Evolutionary conservation across 1,140 invertebrate genomes (phyloP).

Genomic region (Hycleus cichorii): DNA sequence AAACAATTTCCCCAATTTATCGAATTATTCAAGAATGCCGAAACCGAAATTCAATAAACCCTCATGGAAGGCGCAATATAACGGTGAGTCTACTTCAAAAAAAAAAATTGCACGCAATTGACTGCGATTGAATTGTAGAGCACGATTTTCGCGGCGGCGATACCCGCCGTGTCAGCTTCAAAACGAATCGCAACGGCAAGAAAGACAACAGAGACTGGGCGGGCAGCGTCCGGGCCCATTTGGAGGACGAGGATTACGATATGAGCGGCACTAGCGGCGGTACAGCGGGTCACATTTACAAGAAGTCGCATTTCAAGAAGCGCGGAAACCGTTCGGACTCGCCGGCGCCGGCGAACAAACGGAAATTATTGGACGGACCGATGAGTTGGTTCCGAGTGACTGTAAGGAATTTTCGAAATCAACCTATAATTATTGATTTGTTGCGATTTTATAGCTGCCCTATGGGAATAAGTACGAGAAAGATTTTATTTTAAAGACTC

Average conservation of each 20-base stretch:
- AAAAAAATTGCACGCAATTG: background rate
- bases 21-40: too few species aligned
- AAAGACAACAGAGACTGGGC: conserved; percentile 42
- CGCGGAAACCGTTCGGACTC: conserved; percentile 38
- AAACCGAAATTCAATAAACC: conserved; percentile 7
- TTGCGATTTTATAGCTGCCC: conserved; percentile 51
- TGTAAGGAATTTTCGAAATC: conserved; percentile 36
- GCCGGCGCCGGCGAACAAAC: conserved; percentile 38
- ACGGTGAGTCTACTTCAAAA: background rate
- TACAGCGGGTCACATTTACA: conserved; percentile 23
- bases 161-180: conserved; percentile 45
- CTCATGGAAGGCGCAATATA: conserved; percentile 9
- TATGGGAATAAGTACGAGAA: conserved; percentile 68
- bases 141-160: conserved; percentile 12
- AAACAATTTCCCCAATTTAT: too few species aligned
- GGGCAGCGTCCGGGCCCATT: conserved; percentile 37
- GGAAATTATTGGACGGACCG: conserved; percentile 43
- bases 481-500: conserved; percentile 52
- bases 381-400: conserved; percentile 53
- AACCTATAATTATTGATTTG: background rate
- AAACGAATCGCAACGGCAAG: conserved; percentile 39
- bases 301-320: conserved; percentile 32
- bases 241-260: conserved; percentile 52
- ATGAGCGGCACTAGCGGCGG: conserved; percentile 41
- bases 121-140: background rate